phyloP scores from a whole-genome alignment of 2,888 invertebrate species.

The Luperina testacea region DNA sequence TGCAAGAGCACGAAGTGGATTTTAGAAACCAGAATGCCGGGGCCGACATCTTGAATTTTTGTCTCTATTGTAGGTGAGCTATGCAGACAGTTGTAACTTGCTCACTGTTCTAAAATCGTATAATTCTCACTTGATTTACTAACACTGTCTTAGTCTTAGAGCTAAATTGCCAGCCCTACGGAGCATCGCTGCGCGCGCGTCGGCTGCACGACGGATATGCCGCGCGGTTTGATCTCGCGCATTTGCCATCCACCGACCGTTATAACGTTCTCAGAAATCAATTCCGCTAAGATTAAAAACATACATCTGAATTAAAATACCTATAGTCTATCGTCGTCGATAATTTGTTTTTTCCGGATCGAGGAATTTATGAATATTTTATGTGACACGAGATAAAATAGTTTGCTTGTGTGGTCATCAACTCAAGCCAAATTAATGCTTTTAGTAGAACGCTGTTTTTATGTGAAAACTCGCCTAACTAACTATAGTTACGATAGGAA shows the following conservation, averaged over 20 bases:
- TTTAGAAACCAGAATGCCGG: neutral
- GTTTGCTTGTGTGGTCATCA: neutral
- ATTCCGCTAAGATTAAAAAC: slow-evolving; percentile 65
- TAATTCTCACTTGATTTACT: neutral
- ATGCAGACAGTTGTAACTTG: neutral
- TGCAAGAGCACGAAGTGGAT: neutral
- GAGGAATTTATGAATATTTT: slow-evolving; percentile 10
- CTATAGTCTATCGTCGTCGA: neutral
- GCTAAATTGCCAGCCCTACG: slow-evolving; percentile 49
- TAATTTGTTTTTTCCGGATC: slow-evolving; percentile 33
- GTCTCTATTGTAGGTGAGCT: neutral
- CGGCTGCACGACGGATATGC: slow-evolving; percentile 63
- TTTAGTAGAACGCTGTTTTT: neutral
- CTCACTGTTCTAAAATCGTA: neutral
- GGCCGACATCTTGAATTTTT: neutral
- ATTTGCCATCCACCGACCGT: slow-evolving; percentile 62
- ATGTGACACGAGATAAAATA: neutral
- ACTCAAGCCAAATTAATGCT: neutral
- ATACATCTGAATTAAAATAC: slow-evolving; percentile 35
- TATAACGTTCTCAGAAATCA: slow-evolving; percentile 64
- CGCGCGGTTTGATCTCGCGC: slow-evolving; percentile 67
- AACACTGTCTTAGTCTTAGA: too few species aligned
- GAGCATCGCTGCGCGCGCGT: slow-evolving; percentile 59
- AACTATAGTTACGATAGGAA: neutral
- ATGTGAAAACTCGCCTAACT: neutral